These are phyloP conservation scores for Plagodis dolabraria DNA, from an alignment of 2,888 invertebrate genomes.

Conservation along the genomic window DNA sequence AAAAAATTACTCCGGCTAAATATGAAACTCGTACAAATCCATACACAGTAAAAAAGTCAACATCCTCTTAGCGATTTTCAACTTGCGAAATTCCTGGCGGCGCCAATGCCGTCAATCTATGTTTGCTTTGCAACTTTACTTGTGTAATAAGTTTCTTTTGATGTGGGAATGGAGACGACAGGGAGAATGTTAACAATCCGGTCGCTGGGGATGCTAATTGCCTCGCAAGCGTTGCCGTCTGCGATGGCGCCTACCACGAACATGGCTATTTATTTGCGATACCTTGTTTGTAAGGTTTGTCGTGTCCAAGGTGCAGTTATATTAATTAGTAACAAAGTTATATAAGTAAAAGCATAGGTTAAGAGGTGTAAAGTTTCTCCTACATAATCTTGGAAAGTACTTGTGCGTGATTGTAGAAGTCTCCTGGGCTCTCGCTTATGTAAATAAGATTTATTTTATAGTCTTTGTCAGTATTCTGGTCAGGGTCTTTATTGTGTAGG, in stretches of 20 bases:
- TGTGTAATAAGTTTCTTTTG: slow-evolving; percentile 47
- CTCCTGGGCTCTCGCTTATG: too few relatives aligned
- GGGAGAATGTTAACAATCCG: slow-evolving; percentile 70
- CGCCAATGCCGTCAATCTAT: slow-evolving; percentile 39
- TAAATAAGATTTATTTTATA: too few relatives aligned
- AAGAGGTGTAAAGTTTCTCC: background rate
- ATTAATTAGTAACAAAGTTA: slow-evolving; percentile 6
- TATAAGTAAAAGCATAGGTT: background rate
- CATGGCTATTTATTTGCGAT: slow-evolving; percentile 33
- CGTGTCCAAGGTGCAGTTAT: slow-evolving; percentile 4
- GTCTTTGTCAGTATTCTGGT: too few relatives aligned
- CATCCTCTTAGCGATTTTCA: slow-evolving; percentile 27
- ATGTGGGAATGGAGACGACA: slow-evolving; percentile 62
- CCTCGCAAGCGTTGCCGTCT: slow-evolving; percentile 60
- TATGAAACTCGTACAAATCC: background rate
- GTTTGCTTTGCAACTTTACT: slow-evolving; percentile 24
- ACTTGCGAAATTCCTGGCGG: slow-evolving; percentile 37
- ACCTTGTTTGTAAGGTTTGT: slow-evolving; percentile 14
- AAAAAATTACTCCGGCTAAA: too few relatives aligned
- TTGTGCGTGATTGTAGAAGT: too few relatives aligned
- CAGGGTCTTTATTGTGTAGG: too few relatives aligned
- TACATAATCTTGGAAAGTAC: too few relatives aligned
- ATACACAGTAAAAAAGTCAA: slow-evolving; percentile 4
- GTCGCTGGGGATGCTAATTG: slow-evolving; percentile 71
- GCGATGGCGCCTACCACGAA: slow-evolving; percentile 51